Conservation (phyloP, 1,140 invertebrate species). For the Uloborus diversus region DNA sequence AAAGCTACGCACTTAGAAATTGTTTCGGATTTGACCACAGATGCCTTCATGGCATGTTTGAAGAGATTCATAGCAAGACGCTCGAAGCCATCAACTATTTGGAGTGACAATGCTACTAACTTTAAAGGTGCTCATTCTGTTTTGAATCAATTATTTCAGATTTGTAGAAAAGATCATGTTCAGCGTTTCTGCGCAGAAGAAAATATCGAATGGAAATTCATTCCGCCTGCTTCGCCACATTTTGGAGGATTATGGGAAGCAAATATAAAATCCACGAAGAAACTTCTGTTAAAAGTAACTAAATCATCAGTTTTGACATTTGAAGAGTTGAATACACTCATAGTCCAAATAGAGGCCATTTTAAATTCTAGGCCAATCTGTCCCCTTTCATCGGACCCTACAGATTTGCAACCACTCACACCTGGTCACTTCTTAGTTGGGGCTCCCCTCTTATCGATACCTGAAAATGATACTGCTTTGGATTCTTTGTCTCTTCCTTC, state of each 20-base stretch:
- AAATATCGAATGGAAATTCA: background rate
- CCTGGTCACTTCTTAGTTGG: constrained; percentile 6
- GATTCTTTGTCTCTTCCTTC: background rate
- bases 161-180: background rate
- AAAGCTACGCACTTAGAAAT: constrained; percentile 58
- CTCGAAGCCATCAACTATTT: constrained; percentile 58
- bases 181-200: no score
- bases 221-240: background rate
- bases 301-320: background rate
- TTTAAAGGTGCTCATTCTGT: no score
- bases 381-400: background rate
- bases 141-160: no score
- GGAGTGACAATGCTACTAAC: constrained; percentile 13
- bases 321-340: background rate
- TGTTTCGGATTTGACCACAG: constrained; percentile 31
- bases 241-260: constrained; percentile 8
- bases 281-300: background rate
- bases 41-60: constrained; percentile 59
- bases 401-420: background rate
- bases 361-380: background rate
- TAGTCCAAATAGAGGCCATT: background rate
- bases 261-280: no score
- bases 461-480: background rate
- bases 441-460: background rate
- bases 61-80: constrained; percentile 59